Evolutionary conservation across 2,888 invertebrate genomes (phyloP).

Genomic region (Spatulosminthurus flaviceps): DNA sequence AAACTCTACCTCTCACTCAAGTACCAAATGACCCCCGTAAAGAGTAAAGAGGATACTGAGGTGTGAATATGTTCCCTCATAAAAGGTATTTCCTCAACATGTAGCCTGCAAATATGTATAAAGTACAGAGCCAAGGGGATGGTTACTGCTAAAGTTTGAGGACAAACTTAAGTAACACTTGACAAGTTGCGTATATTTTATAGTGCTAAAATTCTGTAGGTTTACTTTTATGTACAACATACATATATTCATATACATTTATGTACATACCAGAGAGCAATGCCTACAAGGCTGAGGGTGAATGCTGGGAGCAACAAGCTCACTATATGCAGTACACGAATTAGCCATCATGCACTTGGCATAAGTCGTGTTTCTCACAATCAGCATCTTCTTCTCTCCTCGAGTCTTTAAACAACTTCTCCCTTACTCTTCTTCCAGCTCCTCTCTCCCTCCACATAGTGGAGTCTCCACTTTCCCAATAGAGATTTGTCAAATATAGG

Average conservation of each 20-base stretch:
- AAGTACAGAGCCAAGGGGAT: neutral
- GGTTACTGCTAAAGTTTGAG: neutral
- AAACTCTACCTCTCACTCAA: too few species aligned
- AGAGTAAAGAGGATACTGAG: too few species aligned
- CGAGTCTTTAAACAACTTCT: neutral
- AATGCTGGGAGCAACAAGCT: neutral
- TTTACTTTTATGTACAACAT: too few species aligned
- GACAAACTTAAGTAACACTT: conserved; percentile 9
- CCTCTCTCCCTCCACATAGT: too few species aligned
- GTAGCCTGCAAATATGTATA: neutral
- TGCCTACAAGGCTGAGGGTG: neutral
- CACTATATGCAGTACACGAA: conserved; percentile 27
- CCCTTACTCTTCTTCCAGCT: neutral
- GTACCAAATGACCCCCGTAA: too few species aligned
- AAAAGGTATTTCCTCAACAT: neutral
- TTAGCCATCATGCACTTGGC: conserved; percentile 29
- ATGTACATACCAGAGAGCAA: too few species aligned
- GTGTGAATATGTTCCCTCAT: neutral
- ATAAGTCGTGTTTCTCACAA: conserved; percentile 20
- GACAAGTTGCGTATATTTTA: neutral
- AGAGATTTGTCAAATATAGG: neutral
- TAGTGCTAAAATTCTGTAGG: too few species aligned
- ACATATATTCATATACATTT: too few species aligned
- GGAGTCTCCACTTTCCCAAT: neutral
- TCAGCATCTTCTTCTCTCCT: conserved; percentile 23